Evolutionary conservation across 1,140 invertebrate genomes (phyloP), one percentile per base, ranked within the genome.

Genomic region (Tetragnatha versicolor): DNA sequence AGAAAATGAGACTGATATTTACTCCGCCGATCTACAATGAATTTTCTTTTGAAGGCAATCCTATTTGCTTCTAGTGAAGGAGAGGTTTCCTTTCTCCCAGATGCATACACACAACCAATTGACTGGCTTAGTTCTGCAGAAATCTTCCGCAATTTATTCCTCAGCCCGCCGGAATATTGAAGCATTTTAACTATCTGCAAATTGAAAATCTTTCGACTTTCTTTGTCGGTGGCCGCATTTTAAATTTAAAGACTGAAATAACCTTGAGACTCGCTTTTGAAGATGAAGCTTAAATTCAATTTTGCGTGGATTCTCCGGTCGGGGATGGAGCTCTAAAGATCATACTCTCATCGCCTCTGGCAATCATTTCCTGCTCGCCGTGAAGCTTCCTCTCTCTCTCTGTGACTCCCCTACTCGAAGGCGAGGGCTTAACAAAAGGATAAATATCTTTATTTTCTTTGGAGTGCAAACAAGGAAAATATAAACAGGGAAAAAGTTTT

Each of bases 391-490:
- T 20, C 22, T 31, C 25, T 7, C 29, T 33, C 31, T 20, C 20
- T 55, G 6, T n/a, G n/a, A n/a, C n/a, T 31, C 17, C 29, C 20
- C 6, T 58, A 58, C 29, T 33, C 6, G 29, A 33, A 58, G 55
- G 27, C 55, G 31, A 58, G 35, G 35, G 35, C 29, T 58, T 58
- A 58, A 58, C 55, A 31, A 58, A 58, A 58, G 29, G 55, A 58
- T 58, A 58, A 58, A 58, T 58, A 31, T 58, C 55, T 58, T 58
- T 58, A 58, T 58, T 58, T 58, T 58, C 55, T 33, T 58, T 33
- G 55, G 29, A 33, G 27, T 20, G 55, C 55, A 58, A 58, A 58
- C 55, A 58, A 58, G 55, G 55, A 58, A 58, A 33, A n/a, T 31
- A 33, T 33, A 22, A 58, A 33, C 9, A 58, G n/a, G n/a, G n/a